These are phyloP conservation scores for Tinea pellionella DNA, from an alignment of 2,888 invertebrate species.

Conservation along the genomic window DNA sequence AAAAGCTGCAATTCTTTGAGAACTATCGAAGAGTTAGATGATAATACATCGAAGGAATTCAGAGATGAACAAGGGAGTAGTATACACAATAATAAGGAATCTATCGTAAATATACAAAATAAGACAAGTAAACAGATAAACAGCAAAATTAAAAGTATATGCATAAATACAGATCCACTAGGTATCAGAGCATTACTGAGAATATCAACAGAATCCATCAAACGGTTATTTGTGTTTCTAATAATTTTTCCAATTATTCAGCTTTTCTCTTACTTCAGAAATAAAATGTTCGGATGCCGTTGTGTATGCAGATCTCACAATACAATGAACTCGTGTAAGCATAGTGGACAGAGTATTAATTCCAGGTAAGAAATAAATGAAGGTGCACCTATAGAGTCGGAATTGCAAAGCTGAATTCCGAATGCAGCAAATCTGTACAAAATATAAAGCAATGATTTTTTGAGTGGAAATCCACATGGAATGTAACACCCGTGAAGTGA, in stretches of 20 bases:
- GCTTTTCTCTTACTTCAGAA: background rate
- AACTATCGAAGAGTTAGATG: background rate
- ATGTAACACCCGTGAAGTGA: too few species aligned
- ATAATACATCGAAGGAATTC: background rate
- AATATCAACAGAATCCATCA: constrained; percentile 39
- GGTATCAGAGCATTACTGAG: constrained; percentile 37
- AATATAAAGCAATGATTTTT: too few species aligned
- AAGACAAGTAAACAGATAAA: background rate
- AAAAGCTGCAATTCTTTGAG: background rate
- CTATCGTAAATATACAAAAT: background rate
- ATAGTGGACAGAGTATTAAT: too few species aligned
- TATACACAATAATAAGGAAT: too few species aligned
- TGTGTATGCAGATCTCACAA: background rate
- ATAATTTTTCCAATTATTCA: constrained; percentile 23
- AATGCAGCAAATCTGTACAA: too few species aligned
- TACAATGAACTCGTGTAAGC: too few species aligned
- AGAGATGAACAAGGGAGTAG: too few species aligned
- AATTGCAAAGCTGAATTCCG: too few species aligned
- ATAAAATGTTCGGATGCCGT: background rate
- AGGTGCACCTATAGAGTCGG: too few species aligned
- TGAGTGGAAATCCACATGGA: too few species aligned
- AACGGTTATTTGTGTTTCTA: constrained; percentile 33
- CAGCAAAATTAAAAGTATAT: constrained; percentile 26
- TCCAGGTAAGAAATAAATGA: too few species aligned
- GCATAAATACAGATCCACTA: constrained; percentile 54